Evolutionary conservation across 2,888 invertebrate genomes (phyloP).

Genomic region (Phaonia tiefii): DNA sequence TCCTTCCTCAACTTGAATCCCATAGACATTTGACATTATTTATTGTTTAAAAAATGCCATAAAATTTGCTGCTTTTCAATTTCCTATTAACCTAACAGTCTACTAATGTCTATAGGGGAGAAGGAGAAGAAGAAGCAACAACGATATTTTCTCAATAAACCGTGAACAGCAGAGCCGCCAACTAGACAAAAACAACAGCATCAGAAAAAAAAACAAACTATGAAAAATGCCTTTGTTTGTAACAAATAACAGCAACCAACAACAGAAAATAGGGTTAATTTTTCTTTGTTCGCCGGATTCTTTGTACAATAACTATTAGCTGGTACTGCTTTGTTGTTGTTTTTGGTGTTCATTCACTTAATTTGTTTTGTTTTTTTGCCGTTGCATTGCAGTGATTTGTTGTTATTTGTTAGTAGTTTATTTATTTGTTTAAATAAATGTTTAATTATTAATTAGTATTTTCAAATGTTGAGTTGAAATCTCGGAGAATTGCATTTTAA

Average conservation of each 20-base stretch:
- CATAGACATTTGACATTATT: no score
- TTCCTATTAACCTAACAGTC: conserved; percentile 19
- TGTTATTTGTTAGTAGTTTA: not conserved
- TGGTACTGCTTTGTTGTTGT: not conserved
- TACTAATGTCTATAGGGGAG: conserved; percentile 2
- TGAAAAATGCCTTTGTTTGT: conserved; percentile 35
- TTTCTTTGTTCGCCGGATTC: conserved; percentile 57
- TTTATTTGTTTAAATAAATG: conserved; percentile 6
- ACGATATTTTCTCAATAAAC: conserved; percentile 17
- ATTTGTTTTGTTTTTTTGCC: conserved; percentile 3
- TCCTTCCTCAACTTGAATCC: no score
- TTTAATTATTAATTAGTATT: conserved; percentile 35
- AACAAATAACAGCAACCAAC: conserved; percentile 14
- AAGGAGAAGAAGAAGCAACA: not conserved
- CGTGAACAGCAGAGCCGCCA: not conserved
- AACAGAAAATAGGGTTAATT: conserved; percentile 55
- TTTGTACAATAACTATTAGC: conserved; percentile 22
- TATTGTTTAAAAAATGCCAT: not conserved
- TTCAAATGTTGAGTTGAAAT: no score
- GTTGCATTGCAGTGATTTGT: conserved; percentile 27
- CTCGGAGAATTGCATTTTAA: no score
- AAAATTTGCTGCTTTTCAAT: not conserved
- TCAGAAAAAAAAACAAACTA: not conserved
- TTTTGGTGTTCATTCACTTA: conserved; percentile 18
- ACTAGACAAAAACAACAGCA: not conserved